These are phyloP conservation scores for Aphidoletes aphidimyza DNA, from an alignment of 2,888 invertebrate genomes.

Conservation along the genomic window DNA sequence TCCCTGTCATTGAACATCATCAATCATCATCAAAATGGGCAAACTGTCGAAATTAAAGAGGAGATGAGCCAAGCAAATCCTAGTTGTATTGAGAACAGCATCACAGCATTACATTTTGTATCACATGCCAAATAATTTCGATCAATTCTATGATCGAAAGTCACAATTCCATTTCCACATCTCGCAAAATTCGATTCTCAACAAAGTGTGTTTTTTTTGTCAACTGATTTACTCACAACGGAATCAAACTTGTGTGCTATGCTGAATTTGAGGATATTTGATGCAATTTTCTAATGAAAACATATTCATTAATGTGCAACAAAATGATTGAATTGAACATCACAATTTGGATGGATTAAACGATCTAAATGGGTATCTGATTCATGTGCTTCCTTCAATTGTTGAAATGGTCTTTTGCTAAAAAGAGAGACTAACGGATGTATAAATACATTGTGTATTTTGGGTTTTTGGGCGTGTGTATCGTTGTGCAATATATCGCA, in stretches of 20 bases:
- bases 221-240: neutral
- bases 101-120: too few relatives aligned
- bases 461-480: too few relatives aligned
- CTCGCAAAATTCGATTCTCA: too few relatives aligned
- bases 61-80: neutral
- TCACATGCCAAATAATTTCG: neutral
- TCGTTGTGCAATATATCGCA: slow-evolving; percentile 38
- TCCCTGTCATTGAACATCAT: slow-evolving; percentile 13
- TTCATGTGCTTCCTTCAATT: too few relatives aligned
- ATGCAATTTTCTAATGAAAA: neutral
- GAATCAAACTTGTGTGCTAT: neutral
- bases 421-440: too few relatives aligned
- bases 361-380: too few relatives aligned
- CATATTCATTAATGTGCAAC: neutral
- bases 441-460: too few relatives aligned
- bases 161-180: neutral
- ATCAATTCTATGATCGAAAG: neutral
- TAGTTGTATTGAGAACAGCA: neutral
- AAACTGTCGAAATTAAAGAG: neutral
- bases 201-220: neutral
- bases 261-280: too few relatives aligned
- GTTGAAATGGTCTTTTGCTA: too few relatives aligned
- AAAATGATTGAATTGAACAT: neutral
- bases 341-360: neutral
- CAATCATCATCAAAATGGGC: slow-evolving; percentile 33